phyloP scores from a whole-genome alignment of 2,888 invertebrate genomes.

The Dryococelus australis region DNA sequence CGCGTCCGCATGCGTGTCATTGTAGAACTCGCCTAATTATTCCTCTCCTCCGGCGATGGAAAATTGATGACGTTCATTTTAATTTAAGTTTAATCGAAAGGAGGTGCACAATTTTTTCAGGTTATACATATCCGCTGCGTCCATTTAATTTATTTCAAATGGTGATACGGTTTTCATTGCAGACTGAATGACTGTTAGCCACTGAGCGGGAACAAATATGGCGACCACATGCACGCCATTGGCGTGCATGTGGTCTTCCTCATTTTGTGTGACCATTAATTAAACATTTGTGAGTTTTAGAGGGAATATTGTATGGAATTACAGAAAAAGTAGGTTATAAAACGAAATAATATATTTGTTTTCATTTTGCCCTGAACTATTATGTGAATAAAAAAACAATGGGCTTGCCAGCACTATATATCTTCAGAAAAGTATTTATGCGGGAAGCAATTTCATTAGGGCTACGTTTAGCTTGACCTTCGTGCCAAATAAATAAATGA shows the following conservation, averaged over 20 bases:
- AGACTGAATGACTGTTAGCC: slow-evolving; percentile 9
- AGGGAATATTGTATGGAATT: slow-evolving; percentile 29
- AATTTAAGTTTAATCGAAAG: no score
- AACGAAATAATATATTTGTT: not conserved
- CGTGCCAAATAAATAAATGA: no score
- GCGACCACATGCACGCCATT: no score
- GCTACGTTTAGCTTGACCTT: no score
- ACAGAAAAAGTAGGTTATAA: not conserved
- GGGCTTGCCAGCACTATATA: no score
- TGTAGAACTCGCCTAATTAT: no score
- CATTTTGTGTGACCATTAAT: slow-evolving; percentile 21
- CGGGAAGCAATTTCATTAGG: no score
- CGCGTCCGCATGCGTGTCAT: no score
- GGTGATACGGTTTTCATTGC: not conserved
- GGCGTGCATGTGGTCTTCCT: slow-evolving; percentile 4
- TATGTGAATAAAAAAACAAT: slow-evolving; percentile 19
- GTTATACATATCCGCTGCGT: not conserved
- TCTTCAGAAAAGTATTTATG: no score
- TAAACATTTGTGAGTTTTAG: not conserved
- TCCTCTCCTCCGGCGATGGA: no score
- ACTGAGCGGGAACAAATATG: slow-evolving; percentile 25
- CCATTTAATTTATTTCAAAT: slow-evolving; percentile 19
- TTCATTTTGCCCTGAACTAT: not conserved
- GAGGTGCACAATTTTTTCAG: not conserved
- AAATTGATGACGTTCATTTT: not conserved